Percentiles rank a stretch among this genome's conserved stretches.
phyloP scores from a whole-genome alignment of 2,113 vertebrate species.

The Lagopus leucura region DNA sequence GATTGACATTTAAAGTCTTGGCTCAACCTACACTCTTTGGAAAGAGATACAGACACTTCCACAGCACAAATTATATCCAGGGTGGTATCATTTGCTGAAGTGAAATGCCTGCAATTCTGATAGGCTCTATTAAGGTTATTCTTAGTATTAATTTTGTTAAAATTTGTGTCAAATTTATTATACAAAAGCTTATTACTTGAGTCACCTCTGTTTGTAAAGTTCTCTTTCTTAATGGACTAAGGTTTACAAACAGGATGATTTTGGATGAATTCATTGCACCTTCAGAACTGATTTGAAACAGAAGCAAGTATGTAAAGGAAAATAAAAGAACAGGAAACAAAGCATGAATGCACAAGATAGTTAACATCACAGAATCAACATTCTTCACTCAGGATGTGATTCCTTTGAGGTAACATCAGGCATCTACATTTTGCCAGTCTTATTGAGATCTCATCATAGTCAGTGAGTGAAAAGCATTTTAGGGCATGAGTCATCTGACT shows the following conservation, averaged over 20 bases:
- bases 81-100: not conserved
- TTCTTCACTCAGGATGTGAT: not conserved
- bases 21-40: not conserved
- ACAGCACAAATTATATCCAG: not conserved
- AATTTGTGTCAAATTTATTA: not conserved
- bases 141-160: not conserved
- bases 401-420: not conserved
- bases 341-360: not conserved
- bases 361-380: not conserved
- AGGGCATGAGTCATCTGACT: not conserved
- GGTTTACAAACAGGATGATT: not conserved
- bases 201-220: not conserved
- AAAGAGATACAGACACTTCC: not conserved
- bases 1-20: not conserved
- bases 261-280: not conserved
- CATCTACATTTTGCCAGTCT: not conserved
- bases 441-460: rapidly evolving
- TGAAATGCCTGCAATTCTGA: not conserved
- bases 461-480: not conserved
- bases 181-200: not conserved
- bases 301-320: not conserved
- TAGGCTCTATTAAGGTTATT: not conserved
- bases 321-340: not conserved
- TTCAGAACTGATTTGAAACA: not conserved
- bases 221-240: not conserved